These are phyloP conservation scores for Troides aeacus DNA, from an alignment of 2,888 invertebrate species.

Conservation along the genomic window DNA sequence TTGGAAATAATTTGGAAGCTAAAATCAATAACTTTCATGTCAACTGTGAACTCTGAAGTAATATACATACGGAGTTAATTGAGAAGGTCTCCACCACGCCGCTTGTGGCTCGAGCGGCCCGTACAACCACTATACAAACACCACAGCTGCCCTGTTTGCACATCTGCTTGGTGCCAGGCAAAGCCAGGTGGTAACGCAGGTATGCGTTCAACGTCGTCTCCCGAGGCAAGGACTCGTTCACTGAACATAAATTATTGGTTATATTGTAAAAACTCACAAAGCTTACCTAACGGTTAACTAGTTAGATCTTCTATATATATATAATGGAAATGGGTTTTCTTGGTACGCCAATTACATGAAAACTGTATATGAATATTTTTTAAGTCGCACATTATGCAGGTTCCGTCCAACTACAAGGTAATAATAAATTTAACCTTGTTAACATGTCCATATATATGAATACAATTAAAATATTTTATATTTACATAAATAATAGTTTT, in stretches of 20 bases:
- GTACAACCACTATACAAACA: slow-evolving; percentile 63
- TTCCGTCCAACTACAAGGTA: no score
- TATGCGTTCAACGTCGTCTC: slow-evolving; percentile 82
- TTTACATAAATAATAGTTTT: no score
- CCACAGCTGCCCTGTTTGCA: slow-evolving; percentile 70
- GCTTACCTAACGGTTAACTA: no score
- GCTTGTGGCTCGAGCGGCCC: slow-evolving; percentile 51
- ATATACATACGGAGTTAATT: slow-evolving; percentile 63
- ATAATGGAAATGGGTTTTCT: no score
- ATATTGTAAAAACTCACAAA: not conserved
- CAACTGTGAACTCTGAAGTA: not conserved
- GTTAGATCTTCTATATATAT: no score
- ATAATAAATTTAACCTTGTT: no score
- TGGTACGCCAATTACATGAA: no score
- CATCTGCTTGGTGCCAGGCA: slow-evolving; percentile 84
- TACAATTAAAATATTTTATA: no score
- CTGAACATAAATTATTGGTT: slow-evolving; percentile 38
- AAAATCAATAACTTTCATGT: not conserved
- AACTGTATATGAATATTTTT: no score
- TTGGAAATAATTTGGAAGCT: not conserved
- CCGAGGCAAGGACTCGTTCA: slow-evolving; percentile 56
- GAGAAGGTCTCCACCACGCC: slow-evolving; percentile 56
- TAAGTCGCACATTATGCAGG: no score
- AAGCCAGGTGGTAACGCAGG: slow-evolving; percentile 77
- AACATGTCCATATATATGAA: no score